A percentile compares a stretch with the other conserved stretches of the same genome.
These are phyloP conservation scores for Brachyrhaphis roseni DNA, from an alignment of 2,797 vertebrate species.

Conservation along the genomic window DNA sequence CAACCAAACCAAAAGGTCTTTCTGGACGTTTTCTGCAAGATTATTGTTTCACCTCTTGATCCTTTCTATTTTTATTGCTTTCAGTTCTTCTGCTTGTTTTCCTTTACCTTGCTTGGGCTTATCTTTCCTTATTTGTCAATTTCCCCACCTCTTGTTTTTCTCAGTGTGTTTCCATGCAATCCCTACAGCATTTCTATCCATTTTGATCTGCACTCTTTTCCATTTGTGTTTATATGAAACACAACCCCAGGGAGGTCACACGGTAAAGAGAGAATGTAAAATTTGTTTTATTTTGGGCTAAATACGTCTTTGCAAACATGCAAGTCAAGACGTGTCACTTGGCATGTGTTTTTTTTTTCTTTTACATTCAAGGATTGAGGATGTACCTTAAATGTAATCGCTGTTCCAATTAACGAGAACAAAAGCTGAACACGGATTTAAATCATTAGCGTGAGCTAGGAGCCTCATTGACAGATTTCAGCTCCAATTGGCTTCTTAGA, in stretches of 20 bases:
- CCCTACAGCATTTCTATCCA: not conserved
- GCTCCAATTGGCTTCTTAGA: conserved; percentile 35
- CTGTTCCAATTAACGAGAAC: conserved; percentile 19
- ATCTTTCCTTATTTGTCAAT: conserved; percentile 29
- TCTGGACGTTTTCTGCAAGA: conserved; percentile 41
- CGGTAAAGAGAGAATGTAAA: conserved; percentile 29
- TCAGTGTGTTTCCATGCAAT: conserved; percentile 14
- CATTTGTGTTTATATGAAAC: conserved; percentile 45
- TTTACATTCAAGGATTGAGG: conserved; percentile 16
- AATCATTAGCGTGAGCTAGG: conserved; percentile 15
- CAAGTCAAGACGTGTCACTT: conserved; percentile 26
- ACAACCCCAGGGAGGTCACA: conserved; percentile 13
- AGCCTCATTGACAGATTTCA: conserved; percentile 21
- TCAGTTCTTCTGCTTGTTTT: conserved; percentile 25
- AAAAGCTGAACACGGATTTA: conserved; percentile 16
- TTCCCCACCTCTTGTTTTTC: conserved; percentile 9
- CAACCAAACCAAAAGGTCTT: conserved; percentile 41
- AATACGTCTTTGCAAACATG: conserved; percentile 19
- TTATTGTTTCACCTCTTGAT: conserved; percentile 63
- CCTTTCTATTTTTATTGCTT: conserved; percentile 45
- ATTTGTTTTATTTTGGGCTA: conserved; percentile 34
- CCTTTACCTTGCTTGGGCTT: conserved; percentile 3
- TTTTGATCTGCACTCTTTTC: conserved; percentile 27
- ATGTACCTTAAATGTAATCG: conserved; percentile 33
- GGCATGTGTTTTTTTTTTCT: conserved; percentile 25